phyloP scores from a whole-genome alignment of 30 jellyfish, hydroid and myxozoan genomes.

The Clytia hemisphaerica region DNA sequence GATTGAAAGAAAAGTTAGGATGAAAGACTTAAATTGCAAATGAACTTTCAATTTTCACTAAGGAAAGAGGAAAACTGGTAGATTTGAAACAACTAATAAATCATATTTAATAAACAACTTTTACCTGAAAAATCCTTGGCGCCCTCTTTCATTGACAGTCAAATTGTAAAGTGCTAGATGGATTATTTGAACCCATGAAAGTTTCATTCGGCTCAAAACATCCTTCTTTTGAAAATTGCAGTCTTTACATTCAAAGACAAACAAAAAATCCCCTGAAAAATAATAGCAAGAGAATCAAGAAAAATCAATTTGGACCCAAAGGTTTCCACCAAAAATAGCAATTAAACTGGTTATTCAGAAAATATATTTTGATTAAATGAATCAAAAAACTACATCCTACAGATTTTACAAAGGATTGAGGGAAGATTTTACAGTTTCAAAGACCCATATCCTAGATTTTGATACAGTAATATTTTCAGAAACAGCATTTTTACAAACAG shows the following conservation, averaged over 20 bases:
- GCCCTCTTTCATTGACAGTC: conserved; percentile 66
- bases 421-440: no score
- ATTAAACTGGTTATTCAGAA: not conserved
- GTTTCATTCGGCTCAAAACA: conserved; percentile 30
- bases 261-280: conserved; percentile 25
- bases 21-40: no score
- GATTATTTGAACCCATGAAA: conserved; percentile 79
- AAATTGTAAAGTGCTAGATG: conserved; percentile 78
- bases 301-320: not conserved
- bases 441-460: no score
- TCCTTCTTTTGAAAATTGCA: conserved; percentile 17
- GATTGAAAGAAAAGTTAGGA: no score
- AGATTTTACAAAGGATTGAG: no score
- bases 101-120: no score
- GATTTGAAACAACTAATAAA: no score
- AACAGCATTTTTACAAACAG: no score
- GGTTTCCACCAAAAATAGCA: not conserved
- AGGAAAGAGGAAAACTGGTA: no score
- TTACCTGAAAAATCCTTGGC: conserved; percentile 86
- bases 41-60: no score
- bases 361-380: not conserved
- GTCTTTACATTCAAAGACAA: conserved; percentile 10
- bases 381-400: no score
- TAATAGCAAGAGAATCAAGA: not conserved
- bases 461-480: no score